Percentiles rank a stretch among this genome's conserved stretches.
Conservation (phyloP, 2,888 invertebrate genomes). For the Entomobrya multifasciata region DNA sequence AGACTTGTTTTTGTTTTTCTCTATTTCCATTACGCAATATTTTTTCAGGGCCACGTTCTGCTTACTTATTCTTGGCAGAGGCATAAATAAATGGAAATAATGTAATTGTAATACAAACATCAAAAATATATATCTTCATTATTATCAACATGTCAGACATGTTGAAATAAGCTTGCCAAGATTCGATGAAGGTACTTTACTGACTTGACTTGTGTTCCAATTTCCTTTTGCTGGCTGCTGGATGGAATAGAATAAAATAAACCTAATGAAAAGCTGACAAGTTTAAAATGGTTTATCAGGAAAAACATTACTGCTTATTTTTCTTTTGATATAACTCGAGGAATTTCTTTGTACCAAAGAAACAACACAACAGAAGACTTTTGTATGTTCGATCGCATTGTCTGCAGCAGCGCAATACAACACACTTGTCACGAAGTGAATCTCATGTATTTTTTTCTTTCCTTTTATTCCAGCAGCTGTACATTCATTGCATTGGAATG, state of each 20-base stretch:
- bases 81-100: slow-evolving; percentile 9
- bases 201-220: too few species aligned
- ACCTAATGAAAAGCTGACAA: slow-evolving; percentile 57
- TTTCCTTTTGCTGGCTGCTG: too few species aligned
- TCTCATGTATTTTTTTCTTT: slow-evolving; percentile 12
- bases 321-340: background rate
- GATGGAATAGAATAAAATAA: background rate
- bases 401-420: background rate
- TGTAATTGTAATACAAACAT: slow-evolving; percentile 43
- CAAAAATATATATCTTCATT: background rate
- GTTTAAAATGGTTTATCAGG: slow-evolving; percentile 50
- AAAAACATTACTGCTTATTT: slow-evolving; percentile 41
- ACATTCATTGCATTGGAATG: slow-evolving; percentile 25
- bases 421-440: slow-evolving; percentile 44
- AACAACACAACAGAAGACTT: slow-evolving; percentile 8
- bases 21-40: background rate
- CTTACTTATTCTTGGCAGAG: background rate
- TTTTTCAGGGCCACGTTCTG: background rate
- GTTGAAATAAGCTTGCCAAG: slow-evolving; percentile 29
- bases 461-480: background rate
- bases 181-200: background rate
- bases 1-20: background rate
- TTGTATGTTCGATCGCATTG: background rate
- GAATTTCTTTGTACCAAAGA: slow-evolving; percentile 1
- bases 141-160: background rate